A percentile compares a stretch with the other conserved stretches of the same genome.
Conservation (phyloP, 2,888 invertebrate genomes). For the Scaptomyza caliginosa region DNA sequence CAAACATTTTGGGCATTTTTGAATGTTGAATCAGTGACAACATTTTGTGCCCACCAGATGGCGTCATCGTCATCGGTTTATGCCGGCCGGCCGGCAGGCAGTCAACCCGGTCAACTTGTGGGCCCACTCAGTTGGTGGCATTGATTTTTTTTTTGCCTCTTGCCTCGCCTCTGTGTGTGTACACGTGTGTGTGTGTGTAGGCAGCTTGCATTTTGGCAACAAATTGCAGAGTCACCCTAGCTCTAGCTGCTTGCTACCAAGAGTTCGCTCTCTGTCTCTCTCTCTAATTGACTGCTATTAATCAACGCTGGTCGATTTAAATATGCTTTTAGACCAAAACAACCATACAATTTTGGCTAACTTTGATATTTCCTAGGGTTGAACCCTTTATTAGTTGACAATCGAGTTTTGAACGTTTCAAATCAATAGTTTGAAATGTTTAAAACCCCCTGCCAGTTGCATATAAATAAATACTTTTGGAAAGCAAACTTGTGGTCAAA, state of each 20-base stretch:
- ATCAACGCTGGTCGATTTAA: constrained; percentile 15
- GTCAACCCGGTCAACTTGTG: constrained; percentile 18
- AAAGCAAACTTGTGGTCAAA: neutral
- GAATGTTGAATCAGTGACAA: constrained; percentile 57
- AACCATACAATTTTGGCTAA: neutral
- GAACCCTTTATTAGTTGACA: neutral
- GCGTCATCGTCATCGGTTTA: constrained; percentile 61
- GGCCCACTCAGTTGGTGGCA: constrained; percentile 40
- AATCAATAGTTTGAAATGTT: neutral
- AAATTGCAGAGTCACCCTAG: constrained; percentile 53
- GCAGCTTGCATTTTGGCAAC: constrained; percentile 43
- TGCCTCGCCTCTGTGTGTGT: neutral
- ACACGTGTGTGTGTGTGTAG: constrained; percentile 24
- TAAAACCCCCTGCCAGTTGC: neutral
- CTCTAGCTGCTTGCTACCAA: constrained; percentile 21
- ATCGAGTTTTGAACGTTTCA: neutral
- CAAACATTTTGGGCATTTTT: neutral
- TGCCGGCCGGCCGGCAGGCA: constrained; percentile 13
- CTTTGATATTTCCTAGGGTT: neutral
- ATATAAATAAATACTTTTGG: too few species aligned
- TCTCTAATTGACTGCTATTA: constrained; percentile 13
- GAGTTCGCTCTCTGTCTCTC: constrained; percentile 17
- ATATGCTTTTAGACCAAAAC: constrained; percentile 18
- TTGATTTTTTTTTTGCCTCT: constrained; percentile 42
- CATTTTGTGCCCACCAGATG: constrained; percentile 59